Evolutionary conservation across 2,888 invertebrate genomes (phyloP).

Genomic region (Conchocele bisecta): DNA sequence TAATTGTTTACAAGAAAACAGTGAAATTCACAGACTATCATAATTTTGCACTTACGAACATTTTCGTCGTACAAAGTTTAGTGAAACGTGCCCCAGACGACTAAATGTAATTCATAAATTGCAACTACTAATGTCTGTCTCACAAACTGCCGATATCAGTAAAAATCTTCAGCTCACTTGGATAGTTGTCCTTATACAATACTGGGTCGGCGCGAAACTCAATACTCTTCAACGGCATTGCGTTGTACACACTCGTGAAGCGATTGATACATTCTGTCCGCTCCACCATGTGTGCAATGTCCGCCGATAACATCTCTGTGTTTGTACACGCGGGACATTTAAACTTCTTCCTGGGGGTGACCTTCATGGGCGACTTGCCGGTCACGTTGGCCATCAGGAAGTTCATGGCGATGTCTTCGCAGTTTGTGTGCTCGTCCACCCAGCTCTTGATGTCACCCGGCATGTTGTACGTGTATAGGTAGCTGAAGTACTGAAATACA

Average conservation of each 20-base stretch:
- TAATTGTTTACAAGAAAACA: no score
- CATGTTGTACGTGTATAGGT: constrained; percentile 95
- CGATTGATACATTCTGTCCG: constrained; percentile 94
- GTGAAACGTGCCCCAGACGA: no score
- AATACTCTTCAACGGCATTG: constrained; percentile 93
- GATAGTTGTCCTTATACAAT: constrained; percentile 89
- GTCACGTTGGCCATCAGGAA: constrained; percentile 96
- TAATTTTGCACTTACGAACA: no score
- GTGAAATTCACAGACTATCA: no score
- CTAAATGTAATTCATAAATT: no score
- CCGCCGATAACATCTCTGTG: constrained; percentile 96
- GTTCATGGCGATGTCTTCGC: constrained; percentile 99
- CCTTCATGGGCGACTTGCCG: constrained; percentile 94
- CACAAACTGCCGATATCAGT: constrained; percentile 94
- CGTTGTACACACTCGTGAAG: constrained; percentile 91
- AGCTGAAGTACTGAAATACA: constrained; percentile 90
- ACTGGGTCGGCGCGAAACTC: constrained; percentile 98
- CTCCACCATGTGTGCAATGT: constrained; percentile 94
- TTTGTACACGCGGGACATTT: constrained; percentile 97
- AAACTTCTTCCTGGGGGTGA: constrained; percentile 97
- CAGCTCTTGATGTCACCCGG: constrained; percentile 92
- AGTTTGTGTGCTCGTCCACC: constrained; percentile 98
- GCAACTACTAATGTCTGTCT: constrained; percentile 22
- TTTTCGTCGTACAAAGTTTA: no score
- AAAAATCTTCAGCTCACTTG: constrained; percentile 89